Conservation (phyloP, 2,888 invertebrate species). For the Drosophila tanythrix region DNA sequence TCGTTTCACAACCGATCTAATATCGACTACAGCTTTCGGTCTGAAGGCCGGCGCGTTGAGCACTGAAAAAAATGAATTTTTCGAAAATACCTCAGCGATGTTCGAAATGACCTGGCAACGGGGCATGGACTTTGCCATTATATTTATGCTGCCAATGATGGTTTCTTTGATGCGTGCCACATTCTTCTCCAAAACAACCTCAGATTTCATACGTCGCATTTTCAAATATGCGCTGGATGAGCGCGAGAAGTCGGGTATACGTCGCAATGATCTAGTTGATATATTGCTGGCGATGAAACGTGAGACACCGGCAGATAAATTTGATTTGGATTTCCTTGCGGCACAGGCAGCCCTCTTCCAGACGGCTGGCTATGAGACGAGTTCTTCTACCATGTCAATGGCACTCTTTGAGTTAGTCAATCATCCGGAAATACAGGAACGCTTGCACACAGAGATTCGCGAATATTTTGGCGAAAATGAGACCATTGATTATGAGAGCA, state of each 20-base stretch:
- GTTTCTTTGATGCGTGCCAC: slow-evolving; percentile 6
- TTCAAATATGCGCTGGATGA: slow-evolving; percentile 35
- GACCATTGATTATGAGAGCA: slow-evolving; percentile 83
- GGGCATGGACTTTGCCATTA: slow-evolving; percentile 53
- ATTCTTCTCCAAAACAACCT: too few relatives aligned
- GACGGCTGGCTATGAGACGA: slow-evolving; percentile 82
- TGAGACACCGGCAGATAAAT: slow-evolving; percentile 34
- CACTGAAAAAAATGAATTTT: slow-evolving; percentile 82
- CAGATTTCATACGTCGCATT: too few relatives aligned
- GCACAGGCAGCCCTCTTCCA: slow-evolving; percentile 83
- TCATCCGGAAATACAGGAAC: slow-evolving; percentile 83
- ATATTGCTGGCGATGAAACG: slow-evolving; percentile 83
- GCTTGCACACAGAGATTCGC: slow-evolving; percentile 84
- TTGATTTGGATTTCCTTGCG: slow-evolving; percentile 65
- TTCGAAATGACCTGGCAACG: slow-evolving; percentile 53
- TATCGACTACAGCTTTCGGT: slow-evolving; percentile 85
- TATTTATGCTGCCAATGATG: slow-evolving; percentile 68
- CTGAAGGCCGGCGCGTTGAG: slow-evolving; percentile 83
- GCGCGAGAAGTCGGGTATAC: slow-evolving; percentile 79
- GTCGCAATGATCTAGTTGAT: slow-evolving; percentile 85
- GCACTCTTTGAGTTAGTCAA: slow-evolving; percentile 83
- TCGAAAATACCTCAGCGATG: slow-evolving; percentile 58
- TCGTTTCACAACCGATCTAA: slow-evolving; percentile 83
- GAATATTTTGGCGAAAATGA: slow-evolving; percentile 53
- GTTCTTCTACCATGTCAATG: slow-evolving; percentile 84